A percentile compares a stretch with the other conserved stretches of the same genome.
Conservation (phyloP, 2,113 vertebrate species). For the Chaetops frenatus region DNA sequence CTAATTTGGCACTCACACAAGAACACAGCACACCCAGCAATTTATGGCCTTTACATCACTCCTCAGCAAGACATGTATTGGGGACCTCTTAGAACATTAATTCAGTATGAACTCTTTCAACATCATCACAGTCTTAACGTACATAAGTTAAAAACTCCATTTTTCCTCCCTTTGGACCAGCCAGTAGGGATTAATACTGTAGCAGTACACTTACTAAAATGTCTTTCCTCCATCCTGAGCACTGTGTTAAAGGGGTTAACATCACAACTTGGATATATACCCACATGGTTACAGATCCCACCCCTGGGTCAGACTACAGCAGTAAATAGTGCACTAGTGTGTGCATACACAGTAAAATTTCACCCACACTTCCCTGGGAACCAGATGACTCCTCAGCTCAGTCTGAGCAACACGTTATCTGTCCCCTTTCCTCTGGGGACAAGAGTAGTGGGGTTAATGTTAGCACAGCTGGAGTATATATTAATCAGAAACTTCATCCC, state of each 20-base stretch:
- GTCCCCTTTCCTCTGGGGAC: background rate
- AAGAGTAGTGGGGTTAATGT: background rate
- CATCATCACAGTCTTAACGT: background rate
- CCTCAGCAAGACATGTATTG: fast-evolving
- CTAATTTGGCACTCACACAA: background rate
- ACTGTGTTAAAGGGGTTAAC: background rate
- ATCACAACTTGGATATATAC: background rate
- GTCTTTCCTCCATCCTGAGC: background rate
- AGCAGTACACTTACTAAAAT: background rate
- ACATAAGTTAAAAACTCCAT: background rate
- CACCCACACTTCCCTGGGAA: background rate
- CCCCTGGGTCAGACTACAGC: background rate
- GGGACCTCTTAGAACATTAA: background rate
- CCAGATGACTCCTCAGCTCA: fast-evolving
- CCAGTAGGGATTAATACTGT: background rate
- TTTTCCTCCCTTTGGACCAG: background rate
- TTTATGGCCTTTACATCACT: background rate
- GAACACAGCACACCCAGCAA: background rate
- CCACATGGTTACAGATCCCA: background rate
- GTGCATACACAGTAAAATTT: background rate
- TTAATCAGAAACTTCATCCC: background rate
- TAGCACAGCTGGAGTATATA: background rate
- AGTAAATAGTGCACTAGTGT: background rate
- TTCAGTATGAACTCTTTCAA: background rate
- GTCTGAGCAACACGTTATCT: background rate